phyloP scores from a whole-genome alignment of 2,888 invertebrate species.

The Allacma fusca region DNA sequence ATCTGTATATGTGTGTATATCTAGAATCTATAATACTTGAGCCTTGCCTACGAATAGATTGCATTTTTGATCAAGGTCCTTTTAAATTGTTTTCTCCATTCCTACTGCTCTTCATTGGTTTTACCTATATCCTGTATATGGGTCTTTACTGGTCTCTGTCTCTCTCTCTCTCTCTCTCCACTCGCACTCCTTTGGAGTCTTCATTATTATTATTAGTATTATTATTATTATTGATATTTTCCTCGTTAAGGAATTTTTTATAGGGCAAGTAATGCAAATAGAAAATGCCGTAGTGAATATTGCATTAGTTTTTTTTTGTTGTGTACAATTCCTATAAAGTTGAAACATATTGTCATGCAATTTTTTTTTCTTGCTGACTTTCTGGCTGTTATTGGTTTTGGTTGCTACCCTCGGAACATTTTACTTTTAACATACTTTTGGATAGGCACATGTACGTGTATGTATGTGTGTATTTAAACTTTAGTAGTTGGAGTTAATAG shows the following conservation, averaged over 20 bases:
- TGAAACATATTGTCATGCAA: too few species aligned
- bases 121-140: neutral
- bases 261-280: neutral
- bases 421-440: too few species aligned
- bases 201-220: neutral
- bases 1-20: neutral
- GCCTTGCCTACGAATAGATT: conserved; percentile 8
- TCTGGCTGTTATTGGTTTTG: too few species aligned
- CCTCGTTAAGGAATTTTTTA: conserved; percentile 4
- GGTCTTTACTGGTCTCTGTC: neutral
- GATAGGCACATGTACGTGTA: too few species aligned
- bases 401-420: too few species aligned
- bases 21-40: neutral
- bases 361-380: too few species aligned
- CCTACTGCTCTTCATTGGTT: neutral
- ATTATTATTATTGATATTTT: conserved; percentile 3
- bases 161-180: neutral
- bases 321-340: too few species aligned
- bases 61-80: conserved; percentile 16
- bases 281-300: neutral
- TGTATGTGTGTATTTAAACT: too few species aligned
- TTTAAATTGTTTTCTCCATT: conserved; percentile 11
- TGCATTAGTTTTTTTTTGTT: neutral
- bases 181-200: neutral
- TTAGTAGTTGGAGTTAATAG: too few species aligned